phyloP scores from a whole-genome alignment of 1,140 invertebrate species.

The Neoseiulus cucumeris region DNA sequence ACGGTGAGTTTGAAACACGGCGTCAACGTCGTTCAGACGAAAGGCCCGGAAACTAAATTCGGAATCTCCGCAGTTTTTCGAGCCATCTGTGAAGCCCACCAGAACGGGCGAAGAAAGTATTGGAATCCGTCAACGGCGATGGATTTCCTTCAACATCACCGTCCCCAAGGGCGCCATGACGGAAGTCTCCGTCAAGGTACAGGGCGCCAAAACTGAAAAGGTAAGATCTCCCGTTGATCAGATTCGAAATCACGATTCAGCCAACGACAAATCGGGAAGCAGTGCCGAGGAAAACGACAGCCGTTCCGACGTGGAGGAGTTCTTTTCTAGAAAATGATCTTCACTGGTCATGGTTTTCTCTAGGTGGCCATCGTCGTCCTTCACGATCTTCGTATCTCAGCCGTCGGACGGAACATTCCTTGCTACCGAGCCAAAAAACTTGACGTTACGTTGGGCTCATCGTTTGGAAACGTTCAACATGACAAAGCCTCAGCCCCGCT shows the following conservation, averaged over 20 bases:
- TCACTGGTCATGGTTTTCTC: neutral
- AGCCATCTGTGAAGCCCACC: conserved; percentile 13
- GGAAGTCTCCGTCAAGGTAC: conserved; percentile 14
- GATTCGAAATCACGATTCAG: no score
- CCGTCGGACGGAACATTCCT: conserved; percentile 19
- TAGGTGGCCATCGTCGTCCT: conserved; percentile 18
- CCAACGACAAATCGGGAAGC: no score
- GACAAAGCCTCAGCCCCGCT: conserved; percentile 17
- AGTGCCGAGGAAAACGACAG: no score
- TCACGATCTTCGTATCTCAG: conserved; percentile 16
- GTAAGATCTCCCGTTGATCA: neutral
- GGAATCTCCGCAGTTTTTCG: neutral
- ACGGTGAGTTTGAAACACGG: neutral
- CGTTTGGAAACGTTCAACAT: conserved; percentile 16
- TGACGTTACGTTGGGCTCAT: conserved; percentile 14
- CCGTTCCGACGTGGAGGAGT: no score
- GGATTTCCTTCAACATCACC: conserved; percentile 19
- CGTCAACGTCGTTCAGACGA: no score
- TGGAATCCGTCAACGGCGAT: conserved; percentile 18
- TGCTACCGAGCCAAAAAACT: conserved; percentile 12
- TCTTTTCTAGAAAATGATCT: no score
- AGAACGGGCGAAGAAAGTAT: conserved; percentile 10
- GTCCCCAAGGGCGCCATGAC: conserved; percentile 18
- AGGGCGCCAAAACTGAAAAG: conserved; percentile 15
- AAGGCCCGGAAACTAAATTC: no score